phyloP scores from a whole-genome alignment of 2,888 invertebrate species.

The Ethmia dodecea region DNA sequence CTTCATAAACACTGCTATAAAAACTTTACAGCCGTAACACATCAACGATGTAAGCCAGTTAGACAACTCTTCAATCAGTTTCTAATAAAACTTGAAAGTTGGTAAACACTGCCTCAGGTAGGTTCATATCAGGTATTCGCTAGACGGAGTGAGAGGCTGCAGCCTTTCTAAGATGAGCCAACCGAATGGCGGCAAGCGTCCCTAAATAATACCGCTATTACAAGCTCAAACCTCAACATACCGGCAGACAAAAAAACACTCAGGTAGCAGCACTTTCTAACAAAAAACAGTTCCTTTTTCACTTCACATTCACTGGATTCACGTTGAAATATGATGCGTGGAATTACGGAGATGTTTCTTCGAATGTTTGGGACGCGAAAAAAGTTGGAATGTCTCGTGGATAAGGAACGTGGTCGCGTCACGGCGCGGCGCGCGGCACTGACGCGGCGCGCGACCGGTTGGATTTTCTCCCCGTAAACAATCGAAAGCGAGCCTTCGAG shows the following conservation, averaged over 20 bases:
- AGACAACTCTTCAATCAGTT: constrained; percentile 4
- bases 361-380: constrained; percentile 20
- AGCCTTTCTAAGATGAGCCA: constrained; percentile 26
- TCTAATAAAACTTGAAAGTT: constrained; percentile 13
- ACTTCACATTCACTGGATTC: constrained; percentile 10
- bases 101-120: constrained; percentile 5
- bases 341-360: not conserved
- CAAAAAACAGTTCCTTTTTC: constrained; percentile 21
- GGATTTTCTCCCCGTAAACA: constrained; percentile 75
- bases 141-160: constrained; percentile 22
- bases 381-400: constrained; percentile 14
- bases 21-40: too few relatives aligned
- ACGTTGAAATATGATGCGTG: not conserved
- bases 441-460: constrained; percentile 52
- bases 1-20: too few relatives aligned
- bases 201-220: constrained; percentile 49
- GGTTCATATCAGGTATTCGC: not conserved
- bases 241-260: constrained; percentile 51
- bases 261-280: constrained; percentile 50
- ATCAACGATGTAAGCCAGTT: not conserved
- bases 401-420: constrained; percentile 27
- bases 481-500: constrained; percentile 68
- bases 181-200: constrained; percentile 23
- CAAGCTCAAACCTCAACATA: constrained; percentile 37
- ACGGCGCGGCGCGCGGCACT: constrained; percentile 45